Evolutionary conservation across 2,113 vertebrate genomes (phyloP), one percentile per base, ranked within the genome.

Genomic region (Lutjanus erythropterus): DNA sequence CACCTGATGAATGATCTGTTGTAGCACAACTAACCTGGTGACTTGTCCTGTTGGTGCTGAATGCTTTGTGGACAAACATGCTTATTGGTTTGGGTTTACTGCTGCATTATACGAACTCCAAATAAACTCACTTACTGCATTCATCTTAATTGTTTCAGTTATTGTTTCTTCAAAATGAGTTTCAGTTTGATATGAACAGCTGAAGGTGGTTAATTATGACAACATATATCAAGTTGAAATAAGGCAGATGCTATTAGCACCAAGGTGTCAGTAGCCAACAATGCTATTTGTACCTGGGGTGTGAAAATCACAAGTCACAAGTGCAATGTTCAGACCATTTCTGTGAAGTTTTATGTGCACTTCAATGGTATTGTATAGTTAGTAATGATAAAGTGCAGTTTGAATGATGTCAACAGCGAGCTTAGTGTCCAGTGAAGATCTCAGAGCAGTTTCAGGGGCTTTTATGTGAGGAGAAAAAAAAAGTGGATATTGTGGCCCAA

Each of bases 91-190:
- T 75, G 69, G 75, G 60, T 74, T 75, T 55, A 50, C 80, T 78
- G 77, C 77, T 80, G 66, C 62, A 18, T 80, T 25, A 18, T 65
- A 73, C 65, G 61, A 86, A 62, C 83, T 86, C 37, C 23, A 75
- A 93, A 94, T 94, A 94, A 94, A 95, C 29, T 71, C 33, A 33
- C 27, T 85, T 77, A 61, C 79, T 88, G 93, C 93, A 94, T 86
- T 47, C 49, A 90, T 16, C 15, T 42, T 62, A 29, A n/a, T 55
- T 11, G 1, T 35, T 72, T 60, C 21, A 19, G 58, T 46, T 35
- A 12, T n/a, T 71, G 5, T 49, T 67, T 76, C 61, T 55, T 68
- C 23, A 35, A 16, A 14, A 37, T 0, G 0, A 27, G 23, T 47
- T 73, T 47, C 41, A 25, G 66, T n/a, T 0, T 0, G 15, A n/a